A percentile compares a stretch with the other conserved stretches of the same genome.
phyloP scores from a whole-genome alignment of 2,797 vertebrate species.

The Scomberomorus guttatus region DNA sequence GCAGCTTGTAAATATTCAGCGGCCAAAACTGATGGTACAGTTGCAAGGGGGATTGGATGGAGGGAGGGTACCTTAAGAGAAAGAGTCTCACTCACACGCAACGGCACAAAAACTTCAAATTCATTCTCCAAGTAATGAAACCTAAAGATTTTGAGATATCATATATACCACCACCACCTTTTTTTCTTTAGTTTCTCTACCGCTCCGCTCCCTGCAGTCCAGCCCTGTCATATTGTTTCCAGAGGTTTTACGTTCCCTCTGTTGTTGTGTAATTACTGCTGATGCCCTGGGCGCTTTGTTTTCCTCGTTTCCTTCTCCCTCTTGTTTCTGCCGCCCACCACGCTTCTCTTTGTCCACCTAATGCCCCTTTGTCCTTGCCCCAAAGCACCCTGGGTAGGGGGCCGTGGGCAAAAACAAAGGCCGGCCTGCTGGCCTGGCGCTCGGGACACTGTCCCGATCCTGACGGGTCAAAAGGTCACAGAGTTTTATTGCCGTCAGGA shows the following conservation, averaged over 20 bases:
- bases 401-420: constrained; percentile 70
- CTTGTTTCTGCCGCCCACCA: constrained; percentile 69
- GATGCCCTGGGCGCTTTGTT: constrained; percentile 72
- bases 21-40: too few species aligned
- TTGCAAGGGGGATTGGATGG: not conserved
- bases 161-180: not conserved
- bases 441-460: constrained; percentile 46
- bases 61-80: not conserved
- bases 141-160: not conserved
- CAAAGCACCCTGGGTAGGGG: constrained; percentile 75
- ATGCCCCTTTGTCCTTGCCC: constrained; percentile 77
- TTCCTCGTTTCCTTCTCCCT: constrained; percentile 66
- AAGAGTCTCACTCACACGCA: not conserved
- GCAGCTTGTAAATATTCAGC: constrained; percentile 11
- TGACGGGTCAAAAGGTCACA: constrained; percentile 69
- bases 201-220: not conserved
- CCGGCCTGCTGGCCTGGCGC: constrained; percentile 50
- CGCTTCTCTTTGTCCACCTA: constrained; percentile 82
- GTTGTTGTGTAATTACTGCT: constrained; percentile 74
- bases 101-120: not conserved
- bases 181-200: constrained; percentile 1
- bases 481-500: constrained; percentile 56
- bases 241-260: constrained; percentile 65
- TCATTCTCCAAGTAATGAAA: not conserved
- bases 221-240: constrained; percentile 44